phyloP scores from a whole-genome alignment of 2,888 invertebrate species.

The Trichogramma dendrolimi region DNA sequence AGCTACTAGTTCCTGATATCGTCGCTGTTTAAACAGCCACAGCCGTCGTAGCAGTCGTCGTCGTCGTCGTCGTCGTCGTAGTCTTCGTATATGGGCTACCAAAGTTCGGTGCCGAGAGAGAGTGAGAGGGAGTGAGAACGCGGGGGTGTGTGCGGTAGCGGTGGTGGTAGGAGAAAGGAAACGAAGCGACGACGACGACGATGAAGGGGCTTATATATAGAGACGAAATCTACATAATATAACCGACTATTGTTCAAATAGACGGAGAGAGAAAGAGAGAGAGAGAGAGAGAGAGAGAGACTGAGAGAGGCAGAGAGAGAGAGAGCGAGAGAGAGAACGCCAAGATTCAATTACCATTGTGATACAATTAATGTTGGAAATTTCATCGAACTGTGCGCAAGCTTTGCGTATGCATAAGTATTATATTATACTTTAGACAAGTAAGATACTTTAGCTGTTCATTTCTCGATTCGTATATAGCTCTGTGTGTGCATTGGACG shows the following conservation, averaged over 20 bases:
- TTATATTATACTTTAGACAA: neutral
- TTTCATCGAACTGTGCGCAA: slow-evolving; percentile 52
- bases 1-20: slow-evolving; percentile 48
- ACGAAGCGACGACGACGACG: slow-evolving; percentile 42
- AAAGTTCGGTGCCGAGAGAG: neutral
- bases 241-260: slow-evolving; percentile 54
- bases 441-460: slow-evolving; percentile 1
- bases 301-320: too few relatives aligned
- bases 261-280: slow-evolving; percentile 40
- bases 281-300: too few relatives aligned
- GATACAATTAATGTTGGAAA: slow-evolving; percentile 54
- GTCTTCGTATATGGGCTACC: too few relatives aligned
- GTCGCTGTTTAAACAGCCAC: slow-evolving; percentile 52
- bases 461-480: slow-evolving; percentile 1
- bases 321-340: slow-evolving; percentile 32
- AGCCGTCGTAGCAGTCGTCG: slow-evolving; percentile 23
- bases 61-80: too few relatives aligned
- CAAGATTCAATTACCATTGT: slow-evolving; percentile 54
- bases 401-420: slow-evolving; percentile 51
- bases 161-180: slow-evolving; percentile 36
- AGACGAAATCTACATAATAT: slow-evolving; percentile 52
- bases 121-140: slow-evolving; percentile 37
- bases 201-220: slow-evolving; percentile 29
- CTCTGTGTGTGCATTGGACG: too few relatives aligned
- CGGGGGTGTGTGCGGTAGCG: slow-evolving; percentile 29